Conservation (phyloP, 2,113 vertebrate species). For the Tragelaphus imberbis region DNA sequence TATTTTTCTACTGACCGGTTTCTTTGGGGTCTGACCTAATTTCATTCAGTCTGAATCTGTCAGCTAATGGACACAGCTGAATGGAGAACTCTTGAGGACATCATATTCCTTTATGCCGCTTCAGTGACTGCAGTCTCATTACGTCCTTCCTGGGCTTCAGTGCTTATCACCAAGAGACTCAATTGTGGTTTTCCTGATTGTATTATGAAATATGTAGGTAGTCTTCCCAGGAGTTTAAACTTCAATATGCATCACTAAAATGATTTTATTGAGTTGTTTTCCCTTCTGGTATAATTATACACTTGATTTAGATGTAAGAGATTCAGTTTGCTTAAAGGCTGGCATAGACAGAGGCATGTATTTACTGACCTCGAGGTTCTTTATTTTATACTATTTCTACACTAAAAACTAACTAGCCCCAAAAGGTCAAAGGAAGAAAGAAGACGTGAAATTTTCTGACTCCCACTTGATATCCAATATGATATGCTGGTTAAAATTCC, state of each 20-base stretch:
- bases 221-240: neutral
- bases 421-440: neutral
- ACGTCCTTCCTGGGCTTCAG: neutral
- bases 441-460: neutral
- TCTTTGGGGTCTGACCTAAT: slow-evolving; percentile 42
- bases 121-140: neutral
- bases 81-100: neutral
- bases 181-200: neutral
- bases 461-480: neutral
- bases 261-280: neutral
- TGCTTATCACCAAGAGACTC: neutral
- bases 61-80: neutral
- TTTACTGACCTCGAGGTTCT: neutral
- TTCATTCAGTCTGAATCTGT: slow-evolving; percentile 8
- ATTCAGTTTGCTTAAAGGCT: neutral
- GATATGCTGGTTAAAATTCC: slow-evolving; percentile 3
- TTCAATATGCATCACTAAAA: neutral
- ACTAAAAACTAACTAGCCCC: neutral
- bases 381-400: neutral
- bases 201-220: neutral
- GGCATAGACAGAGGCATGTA: neutral
- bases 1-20: slow-evolving; percentile 27
- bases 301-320: neutral
- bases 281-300: neutral
- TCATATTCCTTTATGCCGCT: neutral